Base-by-base conservation (phyloP, 2,113 vertebrate species). In the Oreochromis aureus region DNA sequence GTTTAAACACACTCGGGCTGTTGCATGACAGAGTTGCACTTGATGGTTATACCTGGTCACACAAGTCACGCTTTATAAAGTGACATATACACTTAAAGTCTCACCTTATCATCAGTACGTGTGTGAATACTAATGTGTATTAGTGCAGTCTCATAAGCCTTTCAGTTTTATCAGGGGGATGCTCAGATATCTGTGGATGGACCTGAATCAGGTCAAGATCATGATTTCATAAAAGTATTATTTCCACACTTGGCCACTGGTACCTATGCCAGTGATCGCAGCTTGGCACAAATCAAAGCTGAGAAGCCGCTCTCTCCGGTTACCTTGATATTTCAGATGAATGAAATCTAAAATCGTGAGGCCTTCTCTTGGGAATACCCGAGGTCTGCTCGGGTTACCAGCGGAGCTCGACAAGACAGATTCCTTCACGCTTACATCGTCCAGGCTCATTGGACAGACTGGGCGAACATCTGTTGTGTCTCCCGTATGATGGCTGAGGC, bases 311-410 rank as follows among this genome's bases (percentile, higher is more conserved):
- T 81, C 83, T 55, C 32, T 56, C 41, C 18, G 10, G 10, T 86
- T 85, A 85, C 90, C 84, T 93, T 89, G 90, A 93, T 88, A 91
- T 93, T 94, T 92, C 80, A 58, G 46, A 58, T 63, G 41, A 54
- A 80, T 91, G 71, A 79, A 85, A 56, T 86, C 79, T 80, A 53
- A 86, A 87, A 80, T 63, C 83, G 18, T 32, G 61, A 71, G 76
- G 54, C 41, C 27, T 55, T 85, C 82, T 55, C 78, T 19, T 13
- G 44, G 66, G 89, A 88, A 80, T 56, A 39, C 32, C 81, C 82
- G n/a, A 56, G 6, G 46, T 86, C 78, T 56, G 85, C 80, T 90
- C 80, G 10, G 90, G 92, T 94, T 92, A 88, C 92, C 80, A 11
- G 30, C 58, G 76, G 53, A 71, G 24, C 58, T 83, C 10, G 22